Conservation (phyloP, 1,140 invertebrate species). For the Hylyphantes graminicola region DNA sequence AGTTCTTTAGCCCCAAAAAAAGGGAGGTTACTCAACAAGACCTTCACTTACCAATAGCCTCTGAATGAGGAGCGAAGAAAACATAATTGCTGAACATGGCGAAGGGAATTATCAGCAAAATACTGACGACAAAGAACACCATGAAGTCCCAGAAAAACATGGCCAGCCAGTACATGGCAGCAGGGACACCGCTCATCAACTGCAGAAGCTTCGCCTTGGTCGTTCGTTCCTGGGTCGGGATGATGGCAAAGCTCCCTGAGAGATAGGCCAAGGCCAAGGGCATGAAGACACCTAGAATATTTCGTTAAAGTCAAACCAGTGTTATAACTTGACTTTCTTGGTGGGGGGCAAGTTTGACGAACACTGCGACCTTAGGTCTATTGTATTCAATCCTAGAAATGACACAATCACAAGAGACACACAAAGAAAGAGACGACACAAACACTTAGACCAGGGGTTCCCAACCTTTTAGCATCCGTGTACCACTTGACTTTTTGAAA, state of each 20-base stretch:
- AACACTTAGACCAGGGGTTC: too few relatives aligned
- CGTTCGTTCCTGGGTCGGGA: slow-evolving; percentile 61
- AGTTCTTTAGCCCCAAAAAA: too few relatives aligned
- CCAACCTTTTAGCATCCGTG: too few relatives aligned
- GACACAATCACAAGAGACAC: too few relatives aligned
- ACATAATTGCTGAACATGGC: slow-evolving; percentile 16
- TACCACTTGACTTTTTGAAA: too few relatives aligned
- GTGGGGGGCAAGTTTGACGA: too few relatives aligned
- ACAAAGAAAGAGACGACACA: too few relatives aligned
- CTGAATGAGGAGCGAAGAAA: slow-evolving; percentile 13
- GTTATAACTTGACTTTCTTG: too few relatives aligned
- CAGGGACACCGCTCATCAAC: slow-evolving; percentile 61
- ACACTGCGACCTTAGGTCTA: too few relatives aligned
- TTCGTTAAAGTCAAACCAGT: too few relatives aligned
- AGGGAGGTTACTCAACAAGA: too few relatives aligned
- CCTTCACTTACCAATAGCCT: slow-evolving; percentile 32
- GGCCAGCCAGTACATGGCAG: slow-evolving; percentile 56
- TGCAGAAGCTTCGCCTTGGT: slow-evolving; percentile 62
- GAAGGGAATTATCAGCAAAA: slow-evolving; percentile 54
- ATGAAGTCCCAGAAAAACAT: slow-evolving; percentile 61
- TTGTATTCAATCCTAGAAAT: too few relatives aligned
- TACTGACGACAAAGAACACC: slow-evolving; percentile 10
- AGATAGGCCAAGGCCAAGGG: slow-evolving; percentile 62
- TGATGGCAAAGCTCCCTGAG: slow-evolving; percentile 56
- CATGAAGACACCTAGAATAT: slow-evolving; percentile 45